phyloP scores from a whole-genome alignment of 2,797 vertebrate genomes.

The Kryptopterus vitreolus region DNA sequence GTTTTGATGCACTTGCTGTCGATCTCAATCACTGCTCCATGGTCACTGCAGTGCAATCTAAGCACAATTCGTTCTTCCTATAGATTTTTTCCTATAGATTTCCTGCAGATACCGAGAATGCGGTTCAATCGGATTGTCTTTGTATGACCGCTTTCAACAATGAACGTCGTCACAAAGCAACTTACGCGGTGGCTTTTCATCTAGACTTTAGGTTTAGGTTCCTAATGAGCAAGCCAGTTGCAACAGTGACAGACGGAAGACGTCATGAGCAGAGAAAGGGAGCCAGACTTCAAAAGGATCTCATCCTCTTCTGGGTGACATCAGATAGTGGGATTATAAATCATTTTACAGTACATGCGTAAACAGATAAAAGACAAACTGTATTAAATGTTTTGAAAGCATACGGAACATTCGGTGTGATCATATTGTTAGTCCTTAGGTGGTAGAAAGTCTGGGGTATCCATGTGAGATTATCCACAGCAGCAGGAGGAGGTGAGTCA shows the following conservation, averaged over 20 bases:
- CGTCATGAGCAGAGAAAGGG: background rate
- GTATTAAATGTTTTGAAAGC: background rate
- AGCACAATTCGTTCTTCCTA: too few relatives aligned
- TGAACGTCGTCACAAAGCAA: background rate
- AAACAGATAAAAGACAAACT: background rate
- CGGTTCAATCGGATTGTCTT: background rate
- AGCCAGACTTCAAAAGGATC: background rate
- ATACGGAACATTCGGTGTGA: constrained; percentile 3
- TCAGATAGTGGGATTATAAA: background rate
- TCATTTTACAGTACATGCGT: background rate
- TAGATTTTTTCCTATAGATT: background rate
- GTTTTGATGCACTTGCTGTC: too few relatives aligned
- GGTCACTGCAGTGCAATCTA: background rate
- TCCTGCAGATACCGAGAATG: background rate
- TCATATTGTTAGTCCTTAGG: background rate
- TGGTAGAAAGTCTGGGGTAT: background rate
- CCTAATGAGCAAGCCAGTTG: background rate
- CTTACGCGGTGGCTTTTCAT: background rate
- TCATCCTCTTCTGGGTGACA: background rate
- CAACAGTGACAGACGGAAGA: background rate
- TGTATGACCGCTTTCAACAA: background rate
- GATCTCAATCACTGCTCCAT: background rate
- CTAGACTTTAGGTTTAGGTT: background rate
- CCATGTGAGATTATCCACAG: background rate
- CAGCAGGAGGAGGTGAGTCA: constrained; percentile 15